Base-by-base conservation (phyloP, 1,140 invertebrate genomes). In the Nylanderia fulva region DNA sequence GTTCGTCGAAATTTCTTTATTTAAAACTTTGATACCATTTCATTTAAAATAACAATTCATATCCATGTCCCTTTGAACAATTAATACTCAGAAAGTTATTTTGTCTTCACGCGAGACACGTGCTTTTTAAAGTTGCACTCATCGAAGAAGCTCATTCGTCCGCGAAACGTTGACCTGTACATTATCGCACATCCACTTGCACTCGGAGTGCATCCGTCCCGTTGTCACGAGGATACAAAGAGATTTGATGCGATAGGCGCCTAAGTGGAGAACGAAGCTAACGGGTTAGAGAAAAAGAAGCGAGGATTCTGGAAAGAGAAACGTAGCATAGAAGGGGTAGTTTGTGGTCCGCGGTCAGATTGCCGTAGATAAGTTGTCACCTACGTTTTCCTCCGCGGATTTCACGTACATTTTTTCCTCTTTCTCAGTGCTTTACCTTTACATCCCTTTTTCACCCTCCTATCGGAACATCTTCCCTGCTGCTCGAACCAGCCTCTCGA, bases 351-450 rank as follows among this genome's bases (percentile, higher is more conserved):
- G 56, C 21, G 72, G 68, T 24, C 68, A 83, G 75, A 29, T 74
- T 75, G 66, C 42, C 21, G 61, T 85, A 75, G 85, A 87, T 83
- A 86, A 85, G 84, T 89, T 91, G 89, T 90, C 90, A 91, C 89
- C 89, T 85, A 89, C 95, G 94, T 98, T 97, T 95, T 69, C 96
- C 96, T 98, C 98, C 93, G 97, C 96, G 29, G 45, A 74, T 71
- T 80, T 85, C 76, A n/a, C 79, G 80, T 79, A 76, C 84, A 58
- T n/a, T 39, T 33, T 3, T 33, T n/a, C n/a, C 29, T 33, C 29
- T 84, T 69, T 56, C 56, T 60, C 69, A 45, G 21, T 75, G 68
- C 74, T 33, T 75, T 76, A 60, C 75, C 33, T 54, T 76, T 76
- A 60, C 48, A 64, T 84, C 79, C 64, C 84, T 63, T 83, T 71